Percentiles rank a stretch among this genome's conserved stretches.
Conservation (phyloP, 2,888 invertebrate genomes). For the Melinaea marsaeus region DNA sequence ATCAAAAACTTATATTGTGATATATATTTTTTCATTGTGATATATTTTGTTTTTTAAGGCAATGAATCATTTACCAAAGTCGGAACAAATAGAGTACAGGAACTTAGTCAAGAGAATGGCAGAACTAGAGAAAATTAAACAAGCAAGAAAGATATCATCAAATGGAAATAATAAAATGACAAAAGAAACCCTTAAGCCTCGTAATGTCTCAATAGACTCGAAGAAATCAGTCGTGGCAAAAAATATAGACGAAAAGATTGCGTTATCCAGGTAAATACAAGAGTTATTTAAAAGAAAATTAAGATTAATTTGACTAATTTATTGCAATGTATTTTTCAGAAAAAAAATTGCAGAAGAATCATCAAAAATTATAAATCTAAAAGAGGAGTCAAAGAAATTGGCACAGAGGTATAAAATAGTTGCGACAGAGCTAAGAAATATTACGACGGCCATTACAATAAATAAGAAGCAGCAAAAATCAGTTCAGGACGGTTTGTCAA, state of each 20-base stretch:
- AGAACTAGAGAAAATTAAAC: constrained; percentile 70
- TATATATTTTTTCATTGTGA: neutral
- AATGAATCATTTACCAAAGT: constrained; percentile 69
- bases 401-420: constrained; percentile 68
- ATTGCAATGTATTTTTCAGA: constrained; percentile 39
- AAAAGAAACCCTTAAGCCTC: constrained; percentile 62
- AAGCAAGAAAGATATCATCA: constrained; percentile 56
- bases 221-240: constrained; percentile 35
- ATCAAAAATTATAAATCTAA: constrained; percentile 62
- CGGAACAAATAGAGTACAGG: constrained; percentile 71
- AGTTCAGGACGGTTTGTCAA: constrained; percentile 56
- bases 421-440: constrained; percentile 61
- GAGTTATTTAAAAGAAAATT: neutral
- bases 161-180: constrained; percentile 38
- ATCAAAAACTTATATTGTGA: neutral
- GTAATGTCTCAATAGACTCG: constrained; percentile 47
- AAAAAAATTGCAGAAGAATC: constrained; percentile 71
- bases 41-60: constrained; percentile 35
- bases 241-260: constrained; percentile 60
- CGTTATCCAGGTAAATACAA: constrained; percentile 56
- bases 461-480: constrained; percentile 65
- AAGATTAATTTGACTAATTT: neutral
- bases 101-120: constrained; percentile 71
- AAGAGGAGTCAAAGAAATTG: constrained; percentile 62
- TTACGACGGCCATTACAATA: constrained; percentile 62